These are phyloP conservation scores for Drosophila fuyamai DNA, from an alignment of 1,140 invertebrate genomes.

Conservation along the genomic window DNA sequence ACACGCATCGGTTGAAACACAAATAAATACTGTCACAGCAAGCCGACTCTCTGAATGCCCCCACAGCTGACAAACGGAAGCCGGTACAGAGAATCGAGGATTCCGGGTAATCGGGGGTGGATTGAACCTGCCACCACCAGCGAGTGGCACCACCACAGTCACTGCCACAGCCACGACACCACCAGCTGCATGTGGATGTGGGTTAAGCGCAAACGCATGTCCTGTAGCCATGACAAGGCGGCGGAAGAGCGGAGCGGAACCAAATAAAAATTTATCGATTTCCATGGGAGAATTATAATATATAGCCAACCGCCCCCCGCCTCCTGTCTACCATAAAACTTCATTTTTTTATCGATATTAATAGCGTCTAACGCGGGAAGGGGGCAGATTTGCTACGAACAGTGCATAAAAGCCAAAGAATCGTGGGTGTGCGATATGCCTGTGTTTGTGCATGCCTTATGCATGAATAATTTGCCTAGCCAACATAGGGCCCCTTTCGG, in stretches of 20 bases:
- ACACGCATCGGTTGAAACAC: constrained; percentile 56
- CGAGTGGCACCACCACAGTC: constrained; percentile 4
- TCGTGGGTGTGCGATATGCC: constrained; percentile 9
- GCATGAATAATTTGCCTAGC: constrained; percentile 67
- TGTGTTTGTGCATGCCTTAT: constrained; percentile 37
- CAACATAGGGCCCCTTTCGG: constrained; percentile 12
- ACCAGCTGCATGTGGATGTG: constrained; percentile 63
- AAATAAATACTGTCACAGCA: constrained; percentile 67
- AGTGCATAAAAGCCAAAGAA: constrained; percentile 61
- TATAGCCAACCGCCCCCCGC: constrained; percentile 9
- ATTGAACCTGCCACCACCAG: constrained; percentile 30
- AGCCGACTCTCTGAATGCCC: constrained; percentile 19
- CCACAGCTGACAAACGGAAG: constrained; percentile 11
- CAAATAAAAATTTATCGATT: constrained; percentile 80
- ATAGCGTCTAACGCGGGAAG: constrained; percentile 52
- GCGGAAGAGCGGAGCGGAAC: constrained; percentile 59
- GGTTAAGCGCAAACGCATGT: constrained; percentile 76
- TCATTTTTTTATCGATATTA: constrained; percentile 51
- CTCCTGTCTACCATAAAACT: constrained; percentile 21
- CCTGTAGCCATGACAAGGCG: constrained; percentile 49
- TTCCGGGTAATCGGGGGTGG: constrained; percentile 18
- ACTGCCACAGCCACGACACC: constrained; percentile 3
- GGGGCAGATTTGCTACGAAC: constrained; percentile 26
- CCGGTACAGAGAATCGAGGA: constrained; percentile 6
- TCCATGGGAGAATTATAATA: constrained; percentile 37